Evolutionary conservation across 2,888 invertebrate genomes (phyloP).

Genomic region (Tortricodes alternella): DNA sequence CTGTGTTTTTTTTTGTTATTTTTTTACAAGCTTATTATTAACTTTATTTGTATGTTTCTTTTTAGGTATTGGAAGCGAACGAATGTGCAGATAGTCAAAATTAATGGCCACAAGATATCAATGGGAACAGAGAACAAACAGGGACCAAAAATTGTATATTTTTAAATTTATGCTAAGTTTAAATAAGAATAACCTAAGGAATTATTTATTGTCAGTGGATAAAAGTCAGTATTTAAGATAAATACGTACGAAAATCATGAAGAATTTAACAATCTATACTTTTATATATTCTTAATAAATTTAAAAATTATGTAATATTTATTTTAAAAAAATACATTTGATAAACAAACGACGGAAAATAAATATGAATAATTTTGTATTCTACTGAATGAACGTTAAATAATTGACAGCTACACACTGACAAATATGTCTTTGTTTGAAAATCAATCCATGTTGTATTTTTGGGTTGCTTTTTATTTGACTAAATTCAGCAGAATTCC

Average conservation of each 20-base stretch:
- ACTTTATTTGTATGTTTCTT: slow-evolving; percentile 35
- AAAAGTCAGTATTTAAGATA: slow-evolving; percentile 28
- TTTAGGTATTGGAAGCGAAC: slow-evolving; percentile 60
- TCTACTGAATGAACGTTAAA: no score
- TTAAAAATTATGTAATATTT: no score
- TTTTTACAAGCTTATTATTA: background rate
- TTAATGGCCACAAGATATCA: slow-evolving; percentile 20
- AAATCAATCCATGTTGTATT: no score
- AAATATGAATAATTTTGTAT: no score
- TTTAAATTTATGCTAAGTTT: background rate
- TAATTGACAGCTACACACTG: no score
- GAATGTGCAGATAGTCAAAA: slow-evolving; percentile 52
- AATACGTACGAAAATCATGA: background rate
- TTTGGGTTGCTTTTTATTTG: no score
- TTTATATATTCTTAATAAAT: no score
- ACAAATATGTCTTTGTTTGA: no score
- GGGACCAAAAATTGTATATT: slow-evolving; percentile 17
- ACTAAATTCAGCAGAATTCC: no score
- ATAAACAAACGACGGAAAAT: no score
- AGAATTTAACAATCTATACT: no score
- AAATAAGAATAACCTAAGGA: slow-evolving; percentile 6
- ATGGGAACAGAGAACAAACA: background rate
- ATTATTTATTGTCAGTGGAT: slow-evolving; percentile 27
- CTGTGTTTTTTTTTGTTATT: background rate
- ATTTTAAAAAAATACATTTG: no score